Base-by-base conservation (phyloP, 2,888 invertebrate species). In the Phragmatobia fuliginosa region DNA sequence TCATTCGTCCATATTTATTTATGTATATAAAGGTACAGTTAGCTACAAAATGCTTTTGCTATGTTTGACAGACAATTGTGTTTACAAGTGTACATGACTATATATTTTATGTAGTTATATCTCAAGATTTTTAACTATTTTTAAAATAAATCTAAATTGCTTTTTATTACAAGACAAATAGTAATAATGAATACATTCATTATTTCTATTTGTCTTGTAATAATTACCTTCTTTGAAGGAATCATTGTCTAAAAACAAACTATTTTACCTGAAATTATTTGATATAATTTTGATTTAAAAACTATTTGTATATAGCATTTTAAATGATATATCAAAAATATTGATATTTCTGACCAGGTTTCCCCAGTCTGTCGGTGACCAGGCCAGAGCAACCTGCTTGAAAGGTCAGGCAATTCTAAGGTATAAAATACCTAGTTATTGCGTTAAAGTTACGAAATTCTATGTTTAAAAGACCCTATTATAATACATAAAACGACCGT, bases 1-100 rank as follows among this genome's bases (percentile, higher is more conserved):
- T 75, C 70, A 70, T 72, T 73, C 75, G 72, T 75, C 72, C 73
- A 68, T 75, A 73, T 74, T 76, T 76, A 68, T 74, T 66, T 68
- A 45, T 65, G 36, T 70, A 52, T 58, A 41, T 60, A 60, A 58
- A 58, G 56, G 67, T 59, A 66, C 41, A 58, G 49, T 62, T 63
- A 64, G 45, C 31, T 25, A 61, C 60, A 65, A 41, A 52, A 36
- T 68, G 62, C 63, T 68, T 68, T 28, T 68, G 59, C 36, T 59
- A 58, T 58, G 32, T 68, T 49, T 59, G 52, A 45, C 60, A 58
- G 31, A 58, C 56, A 62, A 63, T 59, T 52, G 56, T 59, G 56
- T 60, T 41, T 31, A n/a, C 49, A 41, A 41, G 66, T 60, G 66
- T 63, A 58, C 45, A 49, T 49, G 36, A 36, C 38, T 62, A 59